Evolutionary conservation across 2,888 invertebrate genomes (phyloP).

Genomic region (Pseudanteris insignis): DNA sequence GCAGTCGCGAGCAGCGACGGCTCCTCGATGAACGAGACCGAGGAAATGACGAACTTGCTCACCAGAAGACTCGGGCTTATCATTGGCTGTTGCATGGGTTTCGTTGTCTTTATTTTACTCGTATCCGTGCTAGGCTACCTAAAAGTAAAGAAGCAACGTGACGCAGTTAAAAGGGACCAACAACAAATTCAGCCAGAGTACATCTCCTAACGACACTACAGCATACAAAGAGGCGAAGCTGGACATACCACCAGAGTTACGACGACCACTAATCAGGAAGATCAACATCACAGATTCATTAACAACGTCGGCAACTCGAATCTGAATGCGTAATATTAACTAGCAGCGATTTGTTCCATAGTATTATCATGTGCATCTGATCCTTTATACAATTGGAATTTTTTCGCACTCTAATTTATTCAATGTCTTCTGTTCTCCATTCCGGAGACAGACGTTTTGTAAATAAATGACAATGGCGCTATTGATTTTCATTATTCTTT

Average conservation of each 20-base stretch:
- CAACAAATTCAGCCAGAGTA: slow-evolving; percentile 81
- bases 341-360: no score
- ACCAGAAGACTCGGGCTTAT: slow-evolving; percentile 85
- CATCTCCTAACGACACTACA: slow-evolving; percentile 80
- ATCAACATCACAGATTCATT: slow-evolving; percentile 55
- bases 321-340: slow-evolving; percentile 53
- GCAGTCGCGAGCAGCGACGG: slow-evolving; percentile 65
- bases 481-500: no score
- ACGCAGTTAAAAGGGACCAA: slow-evolving; percentile 76
- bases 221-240: slow-evolving; percentile 74
- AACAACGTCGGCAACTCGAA: slow-evolving; percentile 55
- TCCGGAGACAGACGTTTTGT: no score
- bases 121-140: slow-evolving; percentile 86
- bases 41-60: slow-evolving; percentile 75
- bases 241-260: slow-evolving; percentile 52
- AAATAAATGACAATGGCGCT: no score
- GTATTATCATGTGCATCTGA: no score
- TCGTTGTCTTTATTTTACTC: slow-evolving; percentile 84
- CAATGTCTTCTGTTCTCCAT: no score
- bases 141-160: slow-evolving; percentile 84
- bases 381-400: no score
- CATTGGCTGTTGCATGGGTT: slow-evolving; percentile 86
- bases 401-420: no score
- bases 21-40: slow-evolving; percentile 65
- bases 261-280: slow-evolving; percentile 52